These are phyloP conservation scores for Rhagonycha lutea DNA, from an alignment of 2,888 invertebrate species.

Conservation along the genomic window DNA sequence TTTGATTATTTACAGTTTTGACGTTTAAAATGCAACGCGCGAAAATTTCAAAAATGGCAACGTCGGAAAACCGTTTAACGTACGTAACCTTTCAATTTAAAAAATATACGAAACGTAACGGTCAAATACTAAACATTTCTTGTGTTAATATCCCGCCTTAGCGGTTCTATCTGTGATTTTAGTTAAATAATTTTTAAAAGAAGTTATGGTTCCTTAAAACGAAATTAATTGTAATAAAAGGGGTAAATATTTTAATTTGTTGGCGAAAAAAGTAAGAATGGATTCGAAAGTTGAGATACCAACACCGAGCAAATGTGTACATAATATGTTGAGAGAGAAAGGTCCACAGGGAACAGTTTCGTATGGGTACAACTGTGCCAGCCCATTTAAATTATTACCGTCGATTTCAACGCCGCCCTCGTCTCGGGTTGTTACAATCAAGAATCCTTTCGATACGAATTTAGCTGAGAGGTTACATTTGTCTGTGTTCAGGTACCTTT, in stretches of 20 bases:
- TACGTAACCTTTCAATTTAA: background rate
- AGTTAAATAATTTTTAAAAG: background rate
- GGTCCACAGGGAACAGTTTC: slow-evolving; percentile 26
- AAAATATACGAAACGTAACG: background rate
- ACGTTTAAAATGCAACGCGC: background rate
- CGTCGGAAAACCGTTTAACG: background rate
- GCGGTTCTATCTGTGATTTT: slow-evolving; percentile 2
- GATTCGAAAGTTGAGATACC: background rate
- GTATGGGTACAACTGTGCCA: slow-evolving; percentile 39
- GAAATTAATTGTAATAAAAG: background rate
- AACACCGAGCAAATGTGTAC: slow-evolving; percentile 1
- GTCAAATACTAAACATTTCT: background rate
- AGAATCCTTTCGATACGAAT: slow-evolving; percentile 72
- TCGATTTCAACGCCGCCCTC: slow-evolving; percentile 59
- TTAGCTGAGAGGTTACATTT: slow-evolving; percentile 68
- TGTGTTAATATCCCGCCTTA: background rate
- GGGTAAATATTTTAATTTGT: background rate
- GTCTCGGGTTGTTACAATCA: slow-evolving; percentile 61
- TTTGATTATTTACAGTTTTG: no score
- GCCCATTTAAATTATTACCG: slow-evolving; percentile 53
- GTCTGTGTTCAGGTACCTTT: slow-evolving; percentile 68
- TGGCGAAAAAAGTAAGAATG: background rate
- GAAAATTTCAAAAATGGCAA: background rate
- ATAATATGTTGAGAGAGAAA: slow-evolving; percentile 23
- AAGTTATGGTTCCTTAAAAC: background rate